These are phyloP conservation scores for Coluber constrictor DNA, from an alignment of 2,797 vertebrate species.

Conservation along the genomic window DNA sequence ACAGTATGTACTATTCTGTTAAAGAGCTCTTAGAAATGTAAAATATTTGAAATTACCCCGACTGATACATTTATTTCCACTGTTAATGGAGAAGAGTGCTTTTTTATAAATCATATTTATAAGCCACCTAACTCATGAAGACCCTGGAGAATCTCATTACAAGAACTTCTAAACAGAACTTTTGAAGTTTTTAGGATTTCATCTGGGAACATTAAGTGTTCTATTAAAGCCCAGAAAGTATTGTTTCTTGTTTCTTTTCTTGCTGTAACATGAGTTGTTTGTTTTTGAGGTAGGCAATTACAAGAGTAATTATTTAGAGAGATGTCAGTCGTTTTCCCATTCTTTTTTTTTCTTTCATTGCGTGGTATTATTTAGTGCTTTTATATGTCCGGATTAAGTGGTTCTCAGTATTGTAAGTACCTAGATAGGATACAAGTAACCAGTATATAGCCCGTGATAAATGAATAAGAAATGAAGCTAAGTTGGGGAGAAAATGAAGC, in stretches of 20 bases:
- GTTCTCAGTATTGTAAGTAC: not conserved
- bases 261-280: not conserved
- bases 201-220: not conserved
- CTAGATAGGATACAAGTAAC: constrained; percentile 13
- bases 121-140: not conserved
- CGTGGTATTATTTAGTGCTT: constrained; percentile 11
- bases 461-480: constrained; percentile 17
- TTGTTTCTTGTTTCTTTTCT: not conserved
- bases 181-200: not conserved
- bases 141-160: not conserved
- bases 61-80: not conserved
- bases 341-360: constrained; percentile 15
- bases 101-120: not conserved
- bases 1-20: not conserved
- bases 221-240: not conserved
- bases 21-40: not conserved
- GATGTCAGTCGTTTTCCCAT: not conserved
- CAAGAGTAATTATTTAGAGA: not conserved
- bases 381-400: constrained; percentile 9
- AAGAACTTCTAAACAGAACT: not conserved
- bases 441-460: constrained; percentile 18
- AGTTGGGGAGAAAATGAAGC: not conserved
- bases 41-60: not conserved
- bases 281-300: not conserved
- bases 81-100: not conserved